Conservation (phyloP, 2,888 invertebrate genomes). For the Drosophila recens region DNA sequence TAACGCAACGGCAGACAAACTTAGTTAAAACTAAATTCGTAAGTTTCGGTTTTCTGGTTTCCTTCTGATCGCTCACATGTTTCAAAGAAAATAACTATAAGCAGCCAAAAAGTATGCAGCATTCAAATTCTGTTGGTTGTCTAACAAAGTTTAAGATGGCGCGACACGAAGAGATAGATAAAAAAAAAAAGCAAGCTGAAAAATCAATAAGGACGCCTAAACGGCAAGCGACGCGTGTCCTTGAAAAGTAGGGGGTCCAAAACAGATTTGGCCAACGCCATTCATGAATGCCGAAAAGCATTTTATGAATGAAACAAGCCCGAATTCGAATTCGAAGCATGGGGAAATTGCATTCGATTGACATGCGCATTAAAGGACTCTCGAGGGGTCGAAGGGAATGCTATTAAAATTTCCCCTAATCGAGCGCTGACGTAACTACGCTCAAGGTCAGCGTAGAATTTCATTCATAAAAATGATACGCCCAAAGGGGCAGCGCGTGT, state of each 20-base stretch:
- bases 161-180: conserved; percentile 5
- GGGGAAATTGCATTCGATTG: conserved; percentile 25
- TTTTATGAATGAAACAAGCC: conserved; percentile 65
- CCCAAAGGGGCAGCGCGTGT: conserved; percentile 49
- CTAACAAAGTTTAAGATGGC: conserved; percentile 32
- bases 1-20: background rate
- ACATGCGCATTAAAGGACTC: conserved; percentile 48
- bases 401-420: conserved; percentile 29
- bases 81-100: conserved; percentile 1
- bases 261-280: conserved; percentile 37
- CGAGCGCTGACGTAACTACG: conserved; percentile 71
- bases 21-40: background rate
- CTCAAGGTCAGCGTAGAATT: conserved; percentile 79
- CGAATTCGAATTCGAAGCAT: conserved; percentile 35
- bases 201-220: conserved; percentile 72
- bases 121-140: conserved; percentile 12
- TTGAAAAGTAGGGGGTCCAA: conserved; percentile 53
- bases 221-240: conserved; percentile 51
- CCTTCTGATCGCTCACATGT: background rate
- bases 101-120: conserved; percentile 3
- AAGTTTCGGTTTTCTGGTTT: background rate
- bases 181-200: conserved; percentile 24
- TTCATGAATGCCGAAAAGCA: conserved; percentile 57
- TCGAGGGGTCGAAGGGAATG: background rate
- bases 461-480: conserved; percentile 79